Evolutionary conservation across 2,113 vertebrate species (phyloP).

Genomic region (Cryptomyrus ogoouensis): DNA sequence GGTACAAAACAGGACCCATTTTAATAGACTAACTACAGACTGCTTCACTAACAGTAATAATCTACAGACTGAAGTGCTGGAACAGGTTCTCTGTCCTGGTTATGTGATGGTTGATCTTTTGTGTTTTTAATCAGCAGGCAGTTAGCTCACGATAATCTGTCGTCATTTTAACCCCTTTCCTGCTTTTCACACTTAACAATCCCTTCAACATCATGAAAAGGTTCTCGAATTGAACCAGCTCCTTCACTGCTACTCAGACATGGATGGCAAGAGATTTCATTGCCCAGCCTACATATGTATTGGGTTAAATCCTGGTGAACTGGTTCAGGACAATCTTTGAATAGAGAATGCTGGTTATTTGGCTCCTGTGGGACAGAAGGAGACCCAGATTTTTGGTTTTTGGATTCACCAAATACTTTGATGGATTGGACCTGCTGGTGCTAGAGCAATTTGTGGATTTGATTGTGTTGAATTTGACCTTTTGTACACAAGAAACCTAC

Average conservation of each 20-base stretch:
- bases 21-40: conserved; percentile 22
- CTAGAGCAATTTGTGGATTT: conserved; percentile 3
- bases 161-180: background rate
- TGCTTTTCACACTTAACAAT: conserved; percentile 8
- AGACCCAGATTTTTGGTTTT: background rate
- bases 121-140: conserved; percentile 12
- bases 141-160: conserved; percentile 14
- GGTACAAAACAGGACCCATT: conserved; percentile 34
- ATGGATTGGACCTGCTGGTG: conserved; percentile 9
- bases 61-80: conserved; percentile 19
- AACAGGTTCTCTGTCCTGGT: conserved; percentile 11
- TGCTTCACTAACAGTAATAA: conserved; percentile 28
- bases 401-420: background rate
- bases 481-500: conserved; percentile 8
- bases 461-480: background rate
- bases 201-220: background rate
- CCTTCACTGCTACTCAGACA: background rate
- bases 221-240: background rate
- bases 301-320: conserved; percentile 1
- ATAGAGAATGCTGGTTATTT: background rate
- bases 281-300: background rate
- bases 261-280: background rate
- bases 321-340: conserved; percentile 20
- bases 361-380: conserved; percentile 7
- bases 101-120: conserved; percentile 16